phyloP scores from a whole-genome alignment of 2,888 invertebrate species.

The Adela reaumurella region DNA sequence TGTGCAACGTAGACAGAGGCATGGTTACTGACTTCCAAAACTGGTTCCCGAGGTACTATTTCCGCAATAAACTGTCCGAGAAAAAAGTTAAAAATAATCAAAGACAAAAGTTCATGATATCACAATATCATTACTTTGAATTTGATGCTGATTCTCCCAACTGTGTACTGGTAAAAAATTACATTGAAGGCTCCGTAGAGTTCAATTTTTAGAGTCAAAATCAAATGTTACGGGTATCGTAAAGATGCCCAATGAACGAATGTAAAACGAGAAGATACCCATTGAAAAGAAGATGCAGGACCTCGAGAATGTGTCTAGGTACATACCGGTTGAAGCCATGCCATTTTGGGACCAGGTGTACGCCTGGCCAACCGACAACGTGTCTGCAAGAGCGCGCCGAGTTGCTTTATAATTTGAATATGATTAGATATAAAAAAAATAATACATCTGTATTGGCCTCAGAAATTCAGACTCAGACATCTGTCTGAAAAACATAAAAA shows the following conservation, averaged over 20 bases:
- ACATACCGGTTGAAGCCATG: conserved; percentile 2
- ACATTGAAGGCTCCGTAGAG: conserved; percentile 3
- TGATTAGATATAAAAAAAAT: too few species aligned
- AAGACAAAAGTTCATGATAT: conserved; percentile 2
- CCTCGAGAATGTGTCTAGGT: conserved; percentile 2
- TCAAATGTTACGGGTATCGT: conserved; percentile 1
- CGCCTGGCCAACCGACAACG: conserved; percentile 1
- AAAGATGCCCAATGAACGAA: neutral
- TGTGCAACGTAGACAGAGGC: conserved; percentile 1
- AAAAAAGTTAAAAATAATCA: conserved; percentile 1
- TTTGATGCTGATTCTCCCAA: conserved; percentile 2
- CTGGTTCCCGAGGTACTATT: conserved; percentile 4
- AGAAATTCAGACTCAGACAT: too few species aligned
- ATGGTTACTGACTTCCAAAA: conserved; percentile 1
- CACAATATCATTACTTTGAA: conserved; percentile 4
- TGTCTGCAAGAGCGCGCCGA: too few species aligned
- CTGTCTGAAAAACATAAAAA: too few species aligned
- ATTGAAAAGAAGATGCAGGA: conserved; percentile 2
- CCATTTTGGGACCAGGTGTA: conserved; percentile 2
- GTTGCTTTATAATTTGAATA: too few species aligned
- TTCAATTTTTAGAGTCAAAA: conserved; percentile 1
- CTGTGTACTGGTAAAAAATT: conserved; percentile 1
- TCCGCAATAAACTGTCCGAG: conserved; percentile 1
- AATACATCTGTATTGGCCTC: too few species aligned
- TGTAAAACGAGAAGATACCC: conserved; percentile 1